Evolutionary conservation across 2,888 invertebrate species (phyloP).

Genomic region (Cataglyphis albicans): DNA sequence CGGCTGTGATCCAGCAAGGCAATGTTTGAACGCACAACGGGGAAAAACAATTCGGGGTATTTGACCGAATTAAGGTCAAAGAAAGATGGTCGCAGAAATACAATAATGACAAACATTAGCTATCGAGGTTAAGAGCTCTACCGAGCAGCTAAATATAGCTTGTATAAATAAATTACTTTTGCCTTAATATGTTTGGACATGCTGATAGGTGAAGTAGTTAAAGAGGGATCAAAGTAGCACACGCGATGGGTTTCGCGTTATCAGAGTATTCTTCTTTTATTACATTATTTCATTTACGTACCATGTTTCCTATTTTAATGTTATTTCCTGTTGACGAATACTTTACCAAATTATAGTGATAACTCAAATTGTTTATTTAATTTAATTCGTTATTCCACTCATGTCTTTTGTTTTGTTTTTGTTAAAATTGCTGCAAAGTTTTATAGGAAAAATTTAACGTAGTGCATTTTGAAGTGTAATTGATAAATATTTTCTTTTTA

Average conservation of each 20-base stretch:
- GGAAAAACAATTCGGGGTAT: constrained; percentile 15
- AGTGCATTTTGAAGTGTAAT: neutral
- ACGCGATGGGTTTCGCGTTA: constrained; percentile 33
- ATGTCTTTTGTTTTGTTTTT: neutral
- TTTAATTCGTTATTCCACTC: neutral
- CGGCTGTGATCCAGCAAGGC: neutral
- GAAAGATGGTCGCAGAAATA: constrained; percentile 51
- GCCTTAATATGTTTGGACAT: constrained; percentile 53
- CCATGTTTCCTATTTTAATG: neutral
- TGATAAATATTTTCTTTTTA: neutral
- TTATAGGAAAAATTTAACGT: neutral
- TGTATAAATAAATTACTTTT: constrained; percentile 71
- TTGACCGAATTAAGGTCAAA: constrained; percentile 45
- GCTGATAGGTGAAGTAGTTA: constrained; percentile 57
- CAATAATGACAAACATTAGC: constrained; percentile 62
- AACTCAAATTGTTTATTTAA: neutral
- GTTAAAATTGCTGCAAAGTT: neutral
- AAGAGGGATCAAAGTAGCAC: constrained; percentile 43
- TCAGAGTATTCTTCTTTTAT: constrained; percentile 29
- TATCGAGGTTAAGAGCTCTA: constrained; percentile 30
- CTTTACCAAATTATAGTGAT: constrained; percentile 6
- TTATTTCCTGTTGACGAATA: neutral
- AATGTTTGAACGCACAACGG: constrained; percentile 5
- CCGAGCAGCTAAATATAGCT: constrained; percentile 26
- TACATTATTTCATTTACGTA: neutral